Percentiles rank a stretch among this genome's conserved stretches.
phyloP scores from a whole-genome alignment of 2,797 vertebrate species.

The Acipenser oxyrinchus region DNA sequence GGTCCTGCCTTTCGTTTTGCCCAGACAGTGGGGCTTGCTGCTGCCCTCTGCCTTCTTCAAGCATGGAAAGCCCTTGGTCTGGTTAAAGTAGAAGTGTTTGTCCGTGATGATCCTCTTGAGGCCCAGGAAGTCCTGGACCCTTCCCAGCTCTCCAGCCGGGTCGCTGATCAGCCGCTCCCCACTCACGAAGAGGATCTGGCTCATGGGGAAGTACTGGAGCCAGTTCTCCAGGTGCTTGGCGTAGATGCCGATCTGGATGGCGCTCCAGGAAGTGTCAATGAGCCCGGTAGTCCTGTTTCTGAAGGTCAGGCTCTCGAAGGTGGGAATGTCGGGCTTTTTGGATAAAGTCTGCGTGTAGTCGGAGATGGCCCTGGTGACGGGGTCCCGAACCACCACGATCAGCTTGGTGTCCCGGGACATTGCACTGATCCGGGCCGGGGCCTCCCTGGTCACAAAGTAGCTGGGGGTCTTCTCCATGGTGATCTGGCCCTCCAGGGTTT shows the following conservation, averaged over 20 bases:
- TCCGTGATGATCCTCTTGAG: conserved; percentile 76
- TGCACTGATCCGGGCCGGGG: conserved; percentile 42
- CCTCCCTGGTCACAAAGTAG: conserved; percentile 50
- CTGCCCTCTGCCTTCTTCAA: conserved; percentile 74
- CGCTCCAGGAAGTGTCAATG: conserved; percentile 73
- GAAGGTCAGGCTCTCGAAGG: conserved; percentile 70
- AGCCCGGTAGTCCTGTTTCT: conserved; percentile 74
- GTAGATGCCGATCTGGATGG: conserved; percentile 75
- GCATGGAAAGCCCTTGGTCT: conserved; percentile 73
- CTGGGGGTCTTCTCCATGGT: conserved; percentile 58
- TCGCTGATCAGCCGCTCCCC: conserved; percentile 69
- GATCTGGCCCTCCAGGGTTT: conserved; percentile 52
- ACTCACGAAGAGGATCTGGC: conserved; percentile 71
- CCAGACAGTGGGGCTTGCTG: conserved; percentile 75
- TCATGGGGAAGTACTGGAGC: conserved; percentile 72
- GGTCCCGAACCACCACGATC: conserved; percentile 52
- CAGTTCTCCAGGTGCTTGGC: conserved; percentile 79
- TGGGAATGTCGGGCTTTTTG: conserved; percentile 70
- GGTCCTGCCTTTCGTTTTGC: conserved; percentile 73
- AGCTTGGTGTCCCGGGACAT: conserved; percentile 48
- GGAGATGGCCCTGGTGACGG: conserved; percentile 47
- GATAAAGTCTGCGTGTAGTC: conserved; percentile 61
- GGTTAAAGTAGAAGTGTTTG: conserved; percentile 81
- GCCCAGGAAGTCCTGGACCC: conserved; percentile 72
- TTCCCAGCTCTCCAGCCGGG: conserved; percentile 70